A percentile compares a stretch with the other conserved stretches of the same genome.
These are phyloP conservation scores for Hoplostethus atlanticus DNA, from an alignment of 2,797 vertebrate genomes.

Conservation along the genomic window DNA sequence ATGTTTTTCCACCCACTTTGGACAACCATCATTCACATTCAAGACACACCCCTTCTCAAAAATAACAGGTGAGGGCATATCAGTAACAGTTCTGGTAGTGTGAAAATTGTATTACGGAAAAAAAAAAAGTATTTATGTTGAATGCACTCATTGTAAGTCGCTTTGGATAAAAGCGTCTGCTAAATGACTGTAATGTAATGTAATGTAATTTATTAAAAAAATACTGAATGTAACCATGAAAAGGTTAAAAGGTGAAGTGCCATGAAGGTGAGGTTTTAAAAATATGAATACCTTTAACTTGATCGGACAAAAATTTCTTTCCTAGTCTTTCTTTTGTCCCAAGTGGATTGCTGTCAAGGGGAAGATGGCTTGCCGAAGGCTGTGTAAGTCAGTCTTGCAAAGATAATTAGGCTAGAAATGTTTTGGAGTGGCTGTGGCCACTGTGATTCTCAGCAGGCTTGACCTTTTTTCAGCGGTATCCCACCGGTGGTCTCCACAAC, in stretches of 20 bases:
- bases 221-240: neutral
- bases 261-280: neutral
- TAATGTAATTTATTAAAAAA: too few relatives aligned
- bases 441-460: conserved; percentile 15
- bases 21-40: conserved; percentile 23
- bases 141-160: too few relatives aligned
- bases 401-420: conserved; percentile 49
- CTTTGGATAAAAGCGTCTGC: too few relatives aligned
- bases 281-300: conserved; percentile 1
- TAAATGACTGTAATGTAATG: too few relatives aligned
- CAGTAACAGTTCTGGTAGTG: neutral
- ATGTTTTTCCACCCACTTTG: conserved; percentile 44
- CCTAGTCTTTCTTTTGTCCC: neutral
- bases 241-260: neutral
- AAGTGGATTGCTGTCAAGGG: conserved; percentile 16
- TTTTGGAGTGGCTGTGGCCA: neutral
- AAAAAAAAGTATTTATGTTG: neutral
- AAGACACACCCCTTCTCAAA: conserved; percentile 8
- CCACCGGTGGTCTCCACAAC: conserved; percentile 3
- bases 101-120: neutral
- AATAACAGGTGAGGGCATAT: conserved; percentile 64
- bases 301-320: neutral
- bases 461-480: conserved; percentile 23
- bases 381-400: conserved; percentile 18
- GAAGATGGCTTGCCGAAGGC: neutral